phyloP scores from a whole-genome alignment of 2,888 invertebrate genomes.

The Thecophora atra region DNA sequence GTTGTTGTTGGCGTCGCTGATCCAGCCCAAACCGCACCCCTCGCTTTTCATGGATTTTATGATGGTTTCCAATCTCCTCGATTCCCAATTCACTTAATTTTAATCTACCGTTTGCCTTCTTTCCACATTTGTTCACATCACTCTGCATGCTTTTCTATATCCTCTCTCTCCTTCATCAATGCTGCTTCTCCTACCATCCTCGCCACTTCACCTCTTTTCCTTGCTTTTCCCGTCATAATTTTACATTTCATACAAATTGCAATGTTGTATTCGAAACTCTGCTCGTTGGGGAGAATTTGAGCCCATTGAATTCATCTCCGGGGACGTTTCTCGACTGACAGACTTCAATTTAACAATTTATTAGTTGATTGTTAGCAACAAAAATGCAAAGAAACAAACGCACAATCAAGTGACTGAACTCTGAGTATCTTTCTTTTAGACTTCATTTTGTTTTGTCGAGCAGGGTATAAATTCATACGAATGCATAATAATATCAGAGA shows the following conservation, averaged over 20 bases:
- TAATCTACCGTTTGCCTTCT: background rate
- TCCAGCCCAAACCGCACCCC: too few species aligned
- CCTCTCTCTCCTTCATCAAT: background rate
- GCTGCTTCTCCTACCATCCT: background rate
- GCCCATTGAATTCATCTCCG: conserved; percentile 42
- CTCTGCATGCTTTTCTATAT: too few species aligned
- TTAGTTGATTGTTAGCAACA: conserved; percentile 42
- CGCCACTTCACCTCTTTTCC: background rate
- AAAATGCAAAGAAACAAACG: conserved; percentile 13
- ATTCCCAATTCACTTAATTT: conserved; percentile 10
- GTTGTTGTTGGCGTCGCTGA: conserved; percentile 9
- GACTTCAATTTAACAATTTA: conserved; percentile 62
- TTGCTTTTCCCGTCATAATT: background rate
- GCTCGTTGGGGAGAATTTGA: background rate
- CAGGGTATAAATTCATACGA: background rate
- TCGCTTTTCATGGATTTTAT: background rate
- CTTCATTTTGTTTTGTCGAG: too few species aligned
- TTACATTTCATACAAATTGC: background rate
- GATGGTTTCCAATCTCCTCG: background rate
- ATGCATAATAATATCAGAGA: background rate
- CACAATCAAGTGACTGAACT: conserved; percentile 17
- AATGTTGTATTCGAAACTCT: background rate
- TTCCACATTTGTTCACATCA: background rate
- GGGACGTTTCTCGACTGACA: conserved; percentile 59
- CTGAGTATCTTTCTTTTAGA: too few species aligned